A percentile compares a stretch with the other conserved stretches of the same genome.
Conservation (phyloP, 2,113 vertebrate genomes). For the Plectropomus leopardus region DNA sequence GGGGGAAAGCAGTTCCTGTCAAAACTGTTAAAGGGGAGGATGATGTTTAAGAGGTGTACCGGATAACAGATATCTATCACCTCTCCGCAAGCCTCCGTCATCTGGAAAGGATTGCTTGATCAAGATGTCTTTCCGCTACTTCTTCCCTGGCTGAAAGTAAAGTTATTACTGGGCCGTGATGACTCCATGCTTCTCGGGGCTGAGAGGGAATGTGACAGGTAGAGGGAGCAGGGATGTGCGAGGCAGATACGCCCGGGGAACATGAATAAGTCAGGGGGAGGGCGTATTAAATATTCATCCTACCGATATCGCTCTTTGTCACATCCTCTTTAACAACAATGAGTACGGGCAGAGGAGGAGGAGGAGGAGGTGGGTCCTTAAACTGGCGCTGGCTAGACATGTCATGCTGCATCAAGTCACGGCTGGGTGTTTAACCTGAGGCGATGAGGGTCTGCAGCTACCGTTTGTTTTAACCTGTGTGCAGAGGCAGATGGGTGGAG, state of each 20-base stretch:
- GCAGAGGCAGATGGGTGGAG: slow-evolving; percentile 32
- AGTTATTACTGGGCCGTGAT: slow-evolving; percentile 69
- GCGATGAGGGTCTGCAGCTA: slow-evolving; percentile 40
- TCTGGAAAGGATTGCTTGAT: slow-evolving; percentile 58
- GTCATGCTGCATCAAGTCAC: slow-evolving; percentile 68
- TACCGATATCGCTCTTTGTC: slow-evolving; percentile 80
- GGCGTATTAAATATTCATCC: slow-evolving; percentile 84
- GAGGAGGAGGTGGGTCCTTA: slow-evolving; percentile 59
- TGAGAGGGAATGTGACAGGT: slow-evolving; percentile 73
- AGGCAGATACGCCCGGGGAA: slow-evolving; percentile 61
- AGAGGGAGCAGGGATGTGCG: slow-evolving; percentile 54
- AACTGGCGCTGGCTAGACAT: slow-evolving; percentile 69
- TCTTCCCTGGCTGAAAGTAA: slow-evolving; percentile 45
- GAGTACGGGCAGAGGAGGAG: slow-evolving; percentile 63
- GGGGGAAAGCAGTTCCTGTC: slow-evolving; percentile 86
- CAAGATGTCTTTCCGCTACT: slow-evolving; percentile 66
- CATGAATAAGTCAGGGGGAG: slow-evolving; percentile 81
- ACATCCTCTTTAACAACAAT: slow-evolving; percentile 82
- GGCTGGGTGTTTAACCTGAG: slow-evolving; percentile 62
- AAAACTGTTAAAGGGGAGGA: slow-evolving; percentile 81
- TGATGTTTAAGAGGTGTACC: slow-evolving; percentile 77
- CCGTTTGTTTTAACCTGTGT: slow-evolving; percentile 64
- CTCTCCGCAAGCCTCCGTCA: slow-evolving; percentile 52
- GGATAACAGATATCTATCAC: slow-evolving; percentile 78
- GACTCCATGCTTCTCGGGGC: slow-evolving; percentile 64